Percentiles rank a stretch among this genome's conserved stretches.
phyloP scores from a whole-genome alignment of 1,140 invertebrate genomes.

The Anthonomus grandis region DNA sequence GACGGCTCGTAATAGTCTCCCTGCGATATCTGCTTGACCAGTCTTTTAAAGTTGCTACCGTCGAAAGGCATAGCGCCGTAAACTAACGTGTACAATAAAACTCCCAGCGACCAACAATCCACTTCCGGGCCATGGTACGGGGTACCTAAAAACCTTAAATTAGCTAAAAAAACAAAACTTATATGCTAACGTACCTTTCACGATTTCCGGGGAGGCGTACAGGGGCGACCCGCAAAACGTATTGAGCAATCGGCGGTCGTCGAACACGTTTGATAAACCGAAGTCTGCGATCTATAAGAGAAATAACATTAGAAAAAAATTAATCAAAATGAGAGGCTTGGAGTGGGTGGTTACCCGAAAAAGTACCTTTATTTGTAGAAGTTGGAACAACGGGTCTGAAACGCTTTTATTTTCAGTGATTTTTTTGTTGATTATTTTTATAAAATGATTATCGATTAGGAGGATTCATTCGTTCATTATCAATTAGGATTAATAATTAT shows the following conservation, averaged over 20 bases:
- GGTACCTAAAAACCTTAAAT: constrained; percentile 48
- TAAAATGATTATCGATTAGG: too few species aligned
- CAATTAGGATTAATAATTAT: too few species aligned
- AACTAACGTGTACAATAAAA: constrained; percentile 94
- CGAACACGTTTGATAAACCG: constrained; percentile 97
- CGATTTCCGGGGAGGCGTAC: constrained; percentile 98
- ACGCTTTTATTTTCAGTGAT: too few species aligned
- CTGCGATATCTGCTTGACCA: constrained; percentile 95
- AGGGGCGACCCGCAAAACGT: constrained; percentile 98
- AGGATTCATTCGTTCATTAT: too few species aligned
- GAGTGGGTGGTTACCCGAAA: too few species aligned
- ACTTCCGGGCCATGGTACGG: constrained; percentile 97
- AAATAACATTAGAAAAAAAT: too few species aligned
- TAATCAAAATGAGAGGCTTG: constrained; percentile 20
- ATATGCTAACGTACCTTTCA: constrained; percentile 67
- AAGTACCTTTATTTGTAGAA: too few species aligned
- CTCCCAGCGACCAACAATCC: constrained; percentile 95
- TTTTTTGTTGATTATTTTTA: too few species aligned
- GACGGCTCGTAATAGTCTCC: constrained; percentile 97
- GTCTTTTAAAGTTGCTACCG: constrained; percentile 94
- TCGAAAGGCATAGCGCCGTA: constrained; percentile 99
- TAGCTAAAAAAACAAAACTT: neutral
- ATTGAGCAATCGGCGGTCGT: constrained; percentile 79
- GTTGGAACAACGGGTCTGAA: too few species aligned
- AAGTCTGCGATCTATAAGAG: constrained; percentile 94